Percentiles rank a stretch among this genome's conserved stretches.
These are phyloP conservation scores for Bombus pyrosoma DNA, from an alignment of 1,140 invertebrate species.

Conservation along the genomic window DNA sequence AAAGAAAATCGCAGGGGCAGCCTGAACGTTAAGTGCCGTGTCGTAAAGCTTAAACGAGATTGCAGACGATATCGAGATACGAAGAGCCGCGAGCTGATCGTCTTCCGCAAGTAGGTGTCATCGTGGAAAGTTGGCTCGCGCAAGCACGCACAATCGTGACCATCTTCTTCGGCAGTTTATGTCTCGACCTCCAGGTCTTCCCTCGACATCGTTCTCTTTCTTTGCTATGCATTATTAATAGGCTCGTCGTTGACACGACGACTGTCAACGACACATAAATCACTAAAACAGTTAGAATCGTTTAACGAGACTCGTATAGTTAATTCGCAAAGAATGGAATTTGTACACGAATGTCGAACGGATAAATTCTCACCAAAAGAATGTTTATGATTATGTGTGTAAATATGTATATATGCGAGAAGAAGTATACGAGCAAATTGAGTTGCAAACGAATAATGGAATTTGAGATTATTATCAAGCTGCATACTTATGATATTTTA, in stretches of 20 bases:
- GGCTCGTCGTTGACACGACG: constrained; percentile 20
- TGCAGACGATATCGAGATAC: background rate
- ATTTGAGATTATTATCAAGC: too few relatives aligned
- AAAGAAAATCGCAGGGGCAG: background rate
- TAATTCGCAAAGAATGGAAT: constrained; percentile 5
- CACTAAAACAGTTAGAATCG: constrained; percentile 28
- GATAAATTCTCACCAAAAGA: background rate
- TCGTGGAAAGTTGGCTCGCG: constrained; percentile 19
- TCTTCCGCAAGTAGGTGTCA: constrained; percentile 43
- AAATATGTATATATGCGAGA: background rate
- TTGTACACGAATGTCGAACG: background rate
- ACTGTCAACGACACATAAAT: constrained; percentile 47
- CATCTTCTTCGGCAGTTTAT: background rate
- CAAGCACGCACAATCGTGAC: constrained; percentile 12
- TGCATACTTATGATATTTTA: too few relatives aligned
- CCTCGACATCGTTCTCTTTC: constrained; percentile 32
- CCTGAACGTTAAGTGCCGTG: background rate
- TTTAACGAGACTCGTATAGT: constrained; percentile 19
- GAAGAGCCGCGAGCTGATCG: background rate
- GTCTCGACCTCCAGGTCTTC: background rate
- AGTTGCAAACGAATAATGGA: too few relatives aligned
- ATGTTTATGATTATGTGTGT: background rate
- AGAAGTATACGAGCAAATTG: too few relatives aligned
- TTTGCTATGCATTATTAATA: constrained; percentile 55
- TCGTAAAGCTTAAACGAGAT: constrained; percentile 10